Percentiles rank a stretch among this genome's conserved stretches.
Evolutionary conservation across 2,113 vertebrate genomes (phyloP).

Genomic region (Bos taurus): DNA sequence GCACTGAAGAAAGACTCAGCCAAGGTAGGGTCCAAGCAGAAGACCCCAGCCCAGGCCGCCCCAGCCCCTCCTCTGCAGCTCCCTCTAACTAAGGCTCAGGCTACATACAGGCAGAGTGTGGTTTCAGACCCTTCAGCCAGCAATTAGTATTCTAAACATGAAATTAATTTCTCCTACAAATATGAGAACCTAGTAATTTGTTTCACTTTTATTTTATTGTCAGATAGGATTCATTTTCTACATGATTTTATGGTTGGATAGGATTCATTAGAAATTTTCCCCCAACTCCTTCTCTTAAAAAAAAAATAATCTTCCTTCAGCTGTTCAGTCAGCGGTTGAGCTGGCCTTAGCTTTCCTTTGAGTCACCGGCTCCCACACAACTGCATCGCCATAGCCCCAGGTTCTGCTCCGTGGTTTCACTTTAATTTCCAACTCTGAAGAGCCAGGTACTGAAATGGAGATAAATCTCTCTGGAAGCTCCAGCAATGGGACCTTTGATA

Average conservation of each 20-base stretch:
- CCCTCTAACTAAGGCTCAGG: neutral
- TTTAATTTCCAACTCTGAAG: conserved; percentile 69
- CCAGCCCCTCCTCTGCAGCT: no score
- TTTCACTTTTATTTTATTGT: conserved; percentile 87
- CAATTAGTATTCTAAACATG: conserved; percentile 87
- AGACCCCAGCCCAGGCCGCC: neutral
- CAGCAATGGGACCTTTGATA: neutral
- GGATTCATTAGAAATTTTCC: conserved; percentile 81
- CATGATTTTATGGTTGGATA: conserved; percentile 86
- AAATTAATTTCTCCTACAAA: conserved; percentile 83
- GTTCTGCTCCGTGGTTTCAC: conserved; percentile 48
- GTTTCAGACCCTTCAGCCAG: conserved; percentile 46
- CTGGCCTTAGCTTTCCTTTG: conserved; percentile 53
- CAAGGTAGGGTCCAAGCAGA: no score
- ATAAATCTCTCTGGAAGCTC: conserved; percentile 13
- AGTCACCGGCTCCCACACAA: conserved; percentile 49
- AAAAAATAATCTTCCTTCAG: conserved; percentile 19
- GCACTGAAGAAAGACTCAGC: neutral
- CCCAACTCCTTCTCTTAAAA: conserved; percentile 70
- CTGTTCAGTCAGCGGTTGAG: conserved; percentile 48
- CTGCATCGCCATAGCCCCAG: neutral
- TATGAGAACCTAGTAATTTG: conserved; percentile 81
- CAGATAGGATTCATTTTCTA: conserved; percentile 82
- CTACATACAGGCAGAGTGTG: neutral
- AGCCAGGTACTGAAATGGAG: conserved; percentile 62